Evolutionary conservation across 2,888 invertebrate genomes (phyloP).

Genomic region (Oscheius sp.): DNA sequence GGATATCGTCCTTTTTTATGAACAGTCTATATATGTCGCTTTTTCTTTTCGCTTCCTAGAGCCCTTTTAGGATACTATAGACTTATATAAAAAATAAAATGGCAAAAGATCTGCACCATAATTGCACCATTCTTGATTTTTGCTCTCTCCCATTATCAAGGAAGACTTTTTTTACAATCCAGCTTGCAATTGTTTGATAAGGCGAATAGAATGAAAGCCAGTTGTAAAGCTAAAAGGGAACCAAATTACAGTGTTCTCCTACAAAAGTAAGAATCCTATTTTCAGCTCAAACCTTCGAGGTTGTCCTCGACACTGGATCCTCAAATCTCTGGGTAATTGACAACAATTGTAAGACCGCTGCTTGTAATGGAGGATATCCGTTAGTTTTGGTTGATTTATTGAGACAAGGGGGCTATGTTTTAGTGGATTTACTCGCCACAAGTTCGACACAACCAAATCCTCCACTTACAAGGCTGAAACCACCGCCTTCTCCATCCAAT

Average conservation of each 20-base stretch:
- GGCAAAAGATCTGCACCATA: no score
- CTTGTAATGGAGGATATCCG: slow-evolving; percentile 54
- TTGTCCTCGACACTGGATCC: slow-evolving; percentile 62
- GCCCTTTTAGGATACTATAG: no score
- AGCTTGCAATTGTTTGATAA: no score
- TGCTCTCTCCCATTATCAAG: no score
- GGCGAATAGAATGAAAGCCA: no score
- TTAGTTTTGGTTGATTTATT: not conserved
- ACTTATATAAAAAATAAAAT: no score
- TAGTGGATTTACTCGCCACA: slow-evolving; percentile 38
- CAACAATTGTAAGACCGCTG: slow-evolving; percentile 51
- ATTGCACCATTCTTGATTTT: no score
- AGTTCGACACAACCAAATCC: slow-evolving; percentile 60
- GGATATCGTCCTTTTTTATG: no score
- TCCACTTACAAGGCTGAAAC: slow-evolving; percentile 52
- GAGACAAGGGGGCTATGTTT: not conserved
- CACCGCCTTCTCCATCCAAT: slow-evolving; percentile 57
- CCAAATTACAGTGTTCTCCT: no score
- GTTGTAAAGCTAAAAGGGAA: not conserved
- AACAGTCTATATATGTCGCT: no score
- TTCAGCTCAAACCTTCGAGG: slow-evolving; percentile 50
- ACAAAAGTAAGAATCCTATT: not conserved
- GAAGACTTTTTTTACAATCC: no score
- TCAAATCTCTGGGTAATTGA: slow-evolving; percentile 65
- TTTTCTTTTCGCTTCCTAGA: no score